Conservation (phyloP, 2,113 vertebrate species). For the Pseudopodoces humilis region DNA sequence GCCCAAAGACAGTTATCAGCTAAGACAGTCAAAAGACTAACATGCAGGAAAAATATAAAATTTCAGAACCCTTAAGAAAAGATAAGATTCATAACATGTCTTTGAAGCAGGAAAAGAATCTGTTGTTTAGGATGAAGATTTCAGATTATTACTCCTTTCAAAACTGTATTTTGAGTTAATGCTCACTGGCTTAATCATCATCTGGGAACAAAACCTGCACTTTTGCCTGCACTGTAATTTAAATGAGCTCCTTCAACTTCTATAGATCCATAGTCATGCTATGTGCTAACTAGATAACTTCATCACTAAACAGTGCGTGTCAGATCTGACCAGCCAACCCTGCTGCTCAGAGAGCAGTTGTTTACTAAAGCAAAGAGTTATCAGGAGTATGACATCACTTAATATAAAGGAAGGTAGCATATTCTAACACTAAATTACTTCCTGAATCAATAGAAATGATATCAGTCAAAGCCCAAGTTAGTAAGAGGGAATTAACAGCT, state of each 20-base stretch:
- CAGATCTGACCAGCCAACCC: neutral
- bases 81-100: neutral
- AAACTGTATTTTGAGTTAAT: neutral
- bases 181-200: neutral
- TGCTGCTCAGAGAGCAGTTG: neutral
- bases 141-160: neutral
- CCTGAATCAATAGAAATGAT: neutral
- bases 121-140: neutral
- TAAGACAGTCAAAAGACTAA: neutral
- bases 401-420: neutral
- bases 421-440: neutral
- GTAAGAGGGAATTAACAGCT: slow-evolving; percentile 23
- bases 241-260: neutral
- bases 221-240: neutral
- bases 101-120: neutral
- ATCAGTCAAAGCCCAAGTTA: slow-evolving; percentile 17
- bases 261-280: neutral
- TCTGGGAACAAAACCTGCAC: neutral
- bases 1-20: neutral
- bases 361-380: neutral
- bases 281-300: neutral
- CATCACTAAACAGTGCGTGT: neutral
- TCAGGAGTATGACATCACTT: neutral
- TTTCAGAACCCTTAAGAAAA: neutral
- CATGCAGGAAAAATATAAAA: neutral